Conservation (phyloP, 2,888 invertebrate species). For the Cataglyphis rosenhaueri region DNA sequence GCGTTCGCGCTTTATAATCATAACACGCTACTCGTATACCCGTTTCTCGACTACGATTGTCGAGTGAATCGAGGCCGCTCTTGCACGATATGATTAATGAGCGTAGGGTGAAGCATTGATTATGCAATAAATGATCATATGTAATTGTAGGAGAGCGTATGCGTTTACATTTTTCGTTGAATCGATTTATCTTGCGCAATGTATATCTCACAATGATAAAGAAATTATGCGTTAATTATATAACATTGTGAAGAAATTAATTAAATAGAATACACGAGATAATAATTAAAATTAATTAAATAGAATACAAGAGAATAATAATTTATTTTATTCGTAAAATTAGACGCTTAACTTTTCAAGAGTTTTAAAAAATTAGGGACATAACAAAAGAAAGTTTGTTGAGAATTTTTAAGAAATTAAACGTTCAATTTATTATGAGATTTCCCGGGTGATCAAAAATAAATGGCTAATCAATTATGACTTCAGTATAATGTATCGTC, state of each 20-base stretch:
- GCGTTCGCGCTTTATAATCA: background rate
- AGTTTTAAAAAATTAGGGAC: background rate
- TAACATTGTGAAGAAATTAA: background rate
- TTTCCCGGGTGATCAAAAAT: background rate
- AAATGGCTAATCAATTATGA: background rate
- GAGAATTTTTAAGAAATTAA: background rate
- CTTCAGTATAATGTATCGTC: background rate
- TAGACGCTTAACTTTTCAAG: background rate
- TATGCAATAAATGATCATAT: conserved; percentile 24
- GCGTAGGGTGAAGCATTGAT: background rate
- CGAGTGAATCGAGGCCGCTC: conserved; percentile 32
- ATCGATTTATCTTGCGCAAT: background rate
- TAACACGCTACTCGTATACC: background rate
- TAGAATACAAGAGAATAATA: background rate
- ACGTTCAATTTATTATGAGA: background rate
- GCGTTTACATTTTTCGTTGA: background rate
- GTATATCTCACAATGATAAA: background rate
- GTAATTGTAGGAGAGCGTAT: background rate
- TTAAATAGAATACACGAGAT: background rate
- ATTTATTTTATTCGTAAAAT: background rate
- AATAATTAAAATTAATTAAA: background rate
- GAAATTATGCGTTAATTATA: background rate
- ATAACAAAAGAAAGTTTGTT: background rate
- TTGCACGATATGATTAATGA: conserved; percentile 33
- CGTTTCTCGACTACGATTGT: conserved; percentile 8